Conservation (phyloP, 2,888 invertebrate species). For the Hesperia comma region DNA sequence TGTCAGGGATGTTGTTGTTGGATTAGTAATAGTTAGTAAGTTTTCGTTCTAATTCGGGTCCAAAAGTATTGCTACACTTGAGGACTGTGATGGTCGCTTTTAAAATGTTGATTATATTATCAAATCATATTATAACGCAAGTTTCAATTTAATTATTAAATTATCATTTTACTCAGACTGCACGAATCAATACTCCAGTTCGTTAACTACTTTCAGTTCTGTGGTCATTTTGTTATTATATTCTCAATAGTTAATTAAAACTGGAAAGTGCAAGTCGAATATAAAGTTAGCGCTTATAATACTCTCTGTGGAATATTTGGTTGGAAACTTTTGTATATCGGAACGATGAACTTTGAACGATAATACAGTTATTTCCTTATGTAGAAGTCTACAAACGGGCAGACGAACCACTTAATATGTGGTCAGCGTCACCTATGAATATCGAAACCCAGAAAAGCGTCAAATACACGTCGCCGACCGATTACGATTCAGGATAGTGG, state of each 20-base stretch:
- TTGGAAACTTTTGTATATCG: background rate
- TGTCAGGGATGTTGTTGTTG: too few relatives aligned
- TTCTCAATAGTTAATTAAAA: slow-evolving; percentile 26
- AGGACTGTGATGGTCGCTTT: too few relatives aligned
- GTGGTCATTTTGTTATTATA: slow-evolving; percentile 31
- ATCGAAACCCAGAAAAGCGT: too few relatives aligned
- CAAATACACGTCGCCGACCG: too few relatives aligned
- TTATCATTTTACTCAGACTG: slow-evolving; percentile 28
- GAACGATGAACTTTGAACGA: background rate
- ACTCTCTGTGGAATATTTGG: background rate
- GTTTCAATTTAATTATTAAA: slow-evolving; percentile 8
- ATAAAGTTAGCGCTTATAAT: background rate
- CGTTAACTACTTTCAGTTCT: slow-evolving; percentile 26
- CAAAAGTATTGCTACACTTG: too few relatives aligned
- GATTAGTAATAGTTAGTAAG: too few relatives aligned
- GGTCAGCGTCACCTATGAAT: too few relatives aligned
- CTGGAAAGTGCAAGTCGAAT: background rate
- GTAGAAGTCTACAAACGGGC: too few relatives aligned
- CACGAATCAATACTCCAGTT: slow-evolving; percentile 23
- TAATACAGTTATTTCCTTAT: background rate
- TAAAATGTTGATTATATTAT: too few relatives aligned
- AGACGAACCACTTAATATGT: too few relatives aligned
- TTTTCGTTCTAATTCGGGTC: too few relatives aligned
- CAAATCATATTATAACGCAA: background rate
- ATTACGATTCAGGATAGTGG: too few relatives aligned